Conservation (phyloP, 2,888 invertebrate species). For the Nipponacmea schrenckii region DNA sequence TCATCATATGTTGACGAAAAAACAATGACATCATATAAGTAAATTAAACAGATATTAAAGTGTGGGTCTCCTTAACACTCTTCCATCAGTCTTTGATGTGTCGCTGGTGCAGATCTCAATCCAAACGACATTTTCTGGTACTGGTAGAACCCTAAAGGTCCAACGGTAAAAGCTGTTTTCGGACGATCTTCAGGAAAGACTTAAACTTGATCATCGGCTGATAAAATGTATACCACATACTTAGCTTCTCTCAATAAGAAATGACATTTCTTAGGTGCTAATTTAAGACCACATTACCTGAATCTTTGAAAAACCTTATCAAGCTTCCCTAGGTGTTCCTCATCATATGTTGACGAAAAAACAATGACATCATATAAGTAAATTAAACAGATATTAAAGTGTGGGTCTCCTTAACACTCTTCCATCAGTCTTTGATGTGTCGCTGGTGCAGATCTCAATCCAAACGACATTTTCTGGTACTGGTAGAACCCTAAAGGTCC, state of each 20-base stretch:
- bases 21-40: constrained; percentile 38
- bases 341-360: constrained; percentile 9
- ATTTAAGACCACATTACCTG: too few species aligned
- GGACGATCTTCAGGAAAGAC: constrained; percentile 16
- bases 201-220: constrained; percentile 15
- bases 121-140: constrained; percentile 33
- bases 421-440: constrained; percentile 42
- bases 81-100: constrained; percentile 40
- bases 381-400: constrained; percentile 12
- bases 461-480: constrained; percentile 31
- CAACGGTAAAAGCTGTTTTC: constrained; percentile 23
- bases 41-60: constrained; percentile 7
- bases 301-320: too few species aligned
- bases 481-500: constrained; percentile 19
- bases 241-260: too few species aligned
- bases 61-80: constrained; percentile 29
- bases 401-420: constrained; percentile 27
- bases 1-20: constrained; percentile 13
- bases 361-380: constrained; percentile 38
- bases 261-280: too few species aligned
- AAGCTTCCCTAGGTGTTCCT: too few species aligned
- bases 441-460: constrained; percentile 35
- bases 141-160: constrained; percentile 15
- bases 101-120: constrained; percentile 35
- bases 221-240: too few species aligned